Conservation (phyloP, 2,797 vertebrate species). For the Phataginus tetradactyla region DNA sequence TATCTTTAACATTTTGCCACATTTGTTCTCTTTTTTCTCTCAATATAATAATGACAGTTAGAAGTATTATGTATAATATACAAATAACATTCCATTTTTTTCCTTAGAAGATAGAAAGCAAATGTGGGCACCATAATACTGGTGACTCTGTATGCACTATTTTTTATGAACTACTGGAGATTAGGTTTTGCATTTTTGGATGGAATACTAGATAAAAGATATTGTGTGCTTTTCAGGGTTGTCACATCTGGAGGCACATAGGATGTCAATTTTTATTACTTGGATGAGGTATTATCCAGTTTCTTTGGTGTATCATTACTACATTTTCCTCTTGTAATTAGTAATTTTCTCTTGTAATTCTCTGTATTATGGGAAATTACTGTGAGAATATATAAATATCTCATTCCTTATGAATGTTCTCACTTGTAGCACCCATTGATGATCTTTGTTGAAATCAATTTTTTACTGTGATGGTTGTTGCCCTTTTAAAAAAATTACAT, state of each 20-base stretch:
- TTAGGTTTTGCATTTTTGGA: neutral
- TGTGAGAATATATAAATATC: neutral
- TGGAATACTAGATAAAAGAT: neutral
- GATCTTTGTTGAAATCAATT: neutral
- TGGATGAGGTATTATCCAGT: neutral
- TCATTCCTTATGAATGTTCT: neutral
- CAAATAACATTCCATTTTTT: neutral
- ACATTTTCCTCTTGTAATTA: neutral
- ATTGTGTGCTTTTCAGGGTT: neutral
- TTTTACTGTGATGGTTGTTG: neutral
- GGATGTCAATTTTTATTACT: neutral
- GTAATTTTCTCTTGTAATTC: neutral
- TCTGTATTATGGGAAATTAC: neutral
- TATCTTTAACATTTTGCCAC: neutral
- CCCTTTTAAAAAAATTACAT: neutral
- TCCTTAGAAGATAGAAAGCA: neutral
- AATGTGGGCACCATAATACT: neutral
- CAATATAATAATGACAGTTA: neutral
- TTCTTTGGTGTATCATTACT: neutral
- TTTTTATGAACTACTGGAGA: constrained; percentile 22
- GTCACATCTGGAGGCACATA: neutral
- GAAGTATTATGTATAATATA: neutral
- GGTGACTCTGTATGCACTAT: neutral
- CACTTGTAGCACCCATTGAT: neutral
- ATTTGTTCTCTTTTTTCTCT: neutral